Evolutionary conservation across 2,888 invertebrate genomes (phyloP).

Genomic region (Alentia gelatinosa): DNA sequence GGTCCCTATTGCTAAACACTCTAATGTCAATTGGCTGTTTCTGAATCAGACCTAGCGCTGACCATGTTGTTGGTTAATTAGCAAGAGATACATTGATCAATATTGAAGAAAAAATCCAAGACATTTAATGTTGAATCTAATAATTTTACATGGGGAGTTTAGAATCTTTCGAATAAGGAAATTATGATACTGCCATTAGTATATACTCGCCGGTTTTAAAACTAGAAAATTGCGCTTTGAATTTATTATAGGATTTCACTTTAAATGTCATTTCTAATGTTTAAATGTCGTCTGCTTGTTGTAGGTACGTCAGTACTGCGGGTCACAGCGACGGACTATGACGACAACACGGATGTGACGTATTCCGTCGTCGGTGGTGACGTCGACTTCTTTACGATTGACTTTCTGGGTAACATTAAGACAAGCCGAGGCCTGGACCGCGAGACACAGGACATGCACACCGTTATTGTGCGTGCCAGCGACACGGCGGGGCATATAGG

Average conservation of each 20-base stretch:
- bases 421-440: slow-evolving; percentile 38
- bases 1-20: no score
- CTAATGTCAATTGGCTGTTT: no score
- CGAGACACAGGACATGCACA: slow-evolving; percentile 56
- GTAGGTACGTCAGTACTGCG: slow-evolving; percentile 55
- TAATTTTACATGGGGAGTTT: background rate
- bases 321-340: slow-evolving; percentile 61
- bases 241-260: background rate
- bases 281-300: background rate
- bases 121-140: background rate
- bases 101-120: no score
- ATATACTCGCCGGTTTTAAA: background rate
- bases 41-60: no score
- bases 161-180: background rate
- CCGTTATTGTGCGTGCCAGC: slow-evolving; percentile 56
- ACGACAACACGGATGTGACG: slow-evolving; percentile 26
- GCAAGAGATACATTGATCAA: no score
- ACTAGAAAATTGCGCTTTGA: background rate
- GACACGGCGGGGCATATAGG: background rate
- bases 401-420: background rate
- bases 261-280: background rate
- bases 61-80: no score
- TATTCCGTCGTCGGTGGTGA: background rate
- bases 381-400: background rate
- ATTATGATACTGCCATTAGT: background rate